These are phyloP conservation scores for Anthoscopus minutus DNA, from an alignment of 2,113 vertebrate species.

Conservation along the genomic window DNA sequence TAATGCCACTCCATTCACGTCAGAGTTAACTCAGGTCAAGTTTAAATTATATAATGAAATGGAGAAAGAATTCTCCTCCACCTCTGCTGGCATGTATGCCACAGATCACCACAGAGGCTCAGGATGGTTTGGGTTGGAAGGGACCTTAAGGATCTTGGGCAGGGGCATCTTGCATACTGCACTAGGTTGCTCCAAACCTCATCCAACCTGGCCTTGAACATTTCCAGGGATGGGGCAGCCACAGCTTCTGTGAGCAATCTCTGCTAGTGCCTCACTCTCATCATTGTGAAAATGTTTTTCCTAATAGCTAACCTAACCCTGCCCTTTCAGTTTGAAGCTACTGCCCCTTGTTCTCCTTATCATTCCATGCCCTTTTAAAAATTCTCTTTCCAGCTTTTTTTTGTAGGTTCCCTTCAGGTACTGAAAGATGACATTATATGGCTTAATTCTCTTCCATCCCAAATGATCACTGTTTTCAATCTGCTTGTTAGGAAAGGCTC, in stretches of 20 bases:
- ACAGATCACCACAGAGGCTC: not conserved
- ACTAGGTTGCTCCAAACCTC: not conserved
- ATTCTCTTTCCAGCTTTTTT: not conserved
- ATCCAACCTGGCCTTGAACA: not conserved
- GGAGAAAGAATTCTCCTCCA: not conserved
- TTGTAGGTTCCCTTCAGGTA: not conserved
- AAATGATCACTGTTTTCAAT: not conserved
- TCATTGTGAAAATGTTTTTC: rapidly evolving
- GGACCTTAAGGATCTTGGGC: not conserved
- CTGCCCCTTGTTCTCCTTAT: not conserved
- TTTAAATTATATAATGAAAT: not conserved
- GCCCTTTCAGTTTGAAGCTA: not conserved
- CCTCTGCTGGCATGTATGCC: rapidly evolving
- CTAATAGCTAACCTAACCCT: not conserved
- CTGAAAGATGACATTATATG: not conserved
- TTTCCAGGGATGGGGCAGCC: not conserved
- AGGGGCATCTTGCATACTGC: not conserved
- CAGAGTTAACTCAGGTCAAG: not conserved
- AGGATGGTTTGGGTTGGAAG: not conserved
- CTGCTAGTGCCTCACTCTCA: not conserved
- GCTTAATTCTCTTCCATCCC: not conserved
- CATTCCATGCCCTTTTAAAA: not conserved
- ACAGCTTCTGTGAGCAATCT: not conserved
- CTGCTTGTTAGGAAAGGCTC: not conserved
- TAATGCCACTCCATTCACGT: not conserved